A percentile compares a stretch with the other conserved stretches of the same genome.
These are phyloP conservation scores for Formica exsecta DNA, from an alignment of 1,140 invertebrate genomes.

Conservation along the genomic window DNA sequence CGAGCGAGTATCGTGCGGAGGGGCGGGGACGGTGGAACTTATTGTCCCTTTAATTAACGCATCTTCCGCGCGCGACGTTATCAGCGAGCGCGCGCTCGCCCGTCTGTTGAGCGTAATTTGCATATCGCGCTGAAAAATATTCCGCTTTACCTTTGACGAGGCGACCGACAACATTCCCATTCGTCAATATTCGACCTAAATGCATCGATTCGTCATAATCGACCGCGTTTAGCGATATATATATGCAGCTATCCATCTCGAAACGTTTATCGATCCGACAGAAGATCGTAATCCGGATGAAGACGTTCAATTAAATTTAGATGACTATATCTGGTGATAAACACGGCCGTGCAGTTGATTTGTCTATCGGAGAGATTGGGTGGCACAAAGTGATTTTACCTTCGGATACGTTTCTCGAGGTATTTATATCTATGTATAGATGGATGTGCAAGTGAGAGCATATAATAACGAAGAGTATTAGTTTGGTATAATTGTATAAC, in stretches of 20 bases:
- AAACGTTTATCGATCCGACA: neutral
- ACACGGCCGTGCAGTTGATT: neutral
- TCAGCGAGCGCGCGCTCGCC: neutral
- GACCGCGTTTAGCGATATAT: neutral
- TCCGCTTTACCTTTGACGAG: neutral
- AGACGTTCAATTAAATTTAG: constrained; percentile 8
- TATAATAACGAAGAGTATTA: neutral
- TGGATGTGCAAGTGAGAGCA: neutral
- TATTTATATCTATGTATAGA: neutral
- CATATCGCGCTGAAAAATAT: constrained; percentile 18
- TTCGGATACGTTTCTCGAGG: neutral
- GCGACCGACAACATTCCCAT: neutral
- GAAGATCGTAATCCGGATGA: neutral
- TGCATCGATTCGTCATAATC: neutral
- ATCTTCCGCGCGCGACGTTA: constrained; percentile 29
- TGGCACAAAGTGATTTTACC: neutral
- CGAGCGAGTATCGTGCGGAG: constrained; percentile 12
- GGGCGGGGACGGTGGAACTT: constrained; percentile 34
- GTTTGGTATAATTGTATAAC: constrained; percentile 19
- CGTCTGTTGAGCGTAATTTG: constrained; percentile 42
- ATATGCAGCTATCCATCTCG: neutral
- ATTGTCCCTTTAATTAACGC: constrained; percentile 57
- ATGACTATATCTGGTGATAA: neutral
- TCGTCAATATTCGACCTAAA: constrained; percentile 23
- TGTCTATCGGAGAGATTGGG: neutral